Percentiles rank a stretch among this genome's conserved stretches.
Conservation (phyloP, 2,113 vertebrate species). For the Etheostoma spectabile region DNA sequence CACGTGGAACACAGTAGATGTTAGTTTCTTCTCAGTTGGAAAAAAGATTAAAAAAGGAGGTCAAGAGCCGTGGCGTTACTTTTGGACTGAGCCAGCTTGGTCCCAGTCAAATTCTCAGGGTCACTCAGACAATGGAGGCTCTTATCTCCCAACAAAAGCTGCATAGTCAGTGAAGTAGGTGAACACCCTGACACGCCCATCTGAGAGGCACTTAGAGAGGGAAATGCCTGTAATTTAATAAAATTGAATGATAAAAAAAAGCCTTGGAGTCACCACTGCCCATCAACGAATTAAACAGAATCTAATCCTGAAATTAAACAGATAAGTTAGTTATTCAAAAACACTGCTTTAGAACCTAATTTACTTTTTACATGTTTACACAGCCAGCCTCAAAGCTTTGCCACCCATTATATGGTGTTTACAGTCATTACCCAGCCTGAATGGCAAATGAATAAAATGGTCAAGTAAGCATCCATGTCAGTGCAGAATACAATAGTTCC, state of each 20-base stretch:
- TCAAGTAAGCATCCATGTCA: conserved; percentile 47
- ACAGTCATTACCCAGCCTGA: conserved; percentile 23
- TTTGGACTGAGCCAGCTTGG: conserved; percentile 21
- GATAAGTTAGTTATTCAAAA: neutral
- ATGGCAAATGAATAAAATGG: conserved; percentile 42
- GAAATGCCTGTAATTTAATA: conserved; percentile 22
- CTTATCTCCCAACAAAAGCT: conserved; percentile 62
- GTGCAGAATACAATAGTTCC: conserved; percentile 29
- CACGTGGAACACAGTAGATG: conserved; percentile 29
- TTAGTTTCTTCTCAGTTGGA: conserved; percentile 33
- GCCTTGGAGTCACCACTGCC: neutral
- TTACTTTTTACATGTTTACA: neutral
- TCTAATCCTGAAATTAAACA: neutral
- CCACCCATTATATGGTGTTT: conserved; percentile 6
- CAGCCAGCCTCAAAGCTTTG: conserved; percentile 23
- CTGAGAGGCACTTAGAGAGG: neutral
- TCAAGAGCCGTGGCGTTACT: conserved; percentile 43
- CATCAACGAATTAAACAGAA: neutral
- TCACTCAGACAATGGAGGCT: conserved; percentile 61
- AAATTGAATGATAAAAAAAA: conserved; percentile 8
- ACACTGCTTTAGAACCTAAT: neutral
- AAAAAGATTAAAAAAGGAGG: conserved; percentile 44
- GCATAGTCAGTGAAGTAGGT: conserved; percentile 29
- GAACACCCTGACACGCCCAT: conserved; percentile 41
- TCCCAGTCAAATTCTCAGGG: conserved; percentile 41